Base-by-base conservation (phyloP, 2,797 vertebrate species). In the Siniperca undulata region DNA sequence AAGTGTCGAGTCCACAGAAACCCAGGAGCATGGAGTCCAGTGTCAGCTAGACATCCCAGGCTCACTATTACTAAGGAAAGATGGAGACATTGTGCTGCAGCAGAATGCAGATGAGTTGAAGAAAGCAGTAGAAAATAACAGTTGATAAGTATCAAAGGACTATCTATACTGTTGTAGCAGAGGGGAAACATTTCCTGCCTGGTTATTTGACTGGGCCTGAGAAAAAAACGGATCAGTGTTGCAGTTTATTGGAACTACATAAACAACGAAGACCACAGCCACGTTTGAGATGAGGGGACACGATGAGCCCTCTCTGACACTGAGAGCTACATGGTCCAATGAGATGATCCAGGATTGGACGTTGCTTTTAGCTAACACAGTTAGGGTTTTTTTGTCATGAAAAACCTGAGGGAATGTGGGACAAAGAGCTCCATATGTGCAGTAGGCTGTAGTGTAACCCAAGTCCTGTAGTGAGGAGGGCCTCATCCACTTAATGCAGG, bases 1-100 rank as follows among this genome's bases (percentile, higher is more conserved):
- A 97, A 96, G 95, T 61, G 95, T 96, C 93, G 95, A 97, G 95
- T 95, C 95, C 95, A 96, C 96, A 95, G 95, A 97, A 96, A 93
- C 93, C 92, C 82, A 87, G 91, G 89, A 93, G 93, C 93, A 90
- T 68, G 84, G 94, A 95, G 95, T 94, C 94, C 92, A 95, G 94
- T 95, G 94, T 92, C 94, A 95, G 93, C 93, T 91, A 79, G 81
- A 90, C 86, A 65, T 91, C 89, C 83, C 46, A 36, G 77, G 80
- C 90, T 87, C 77, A 65, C 90, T 85, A 82, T 81, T 91, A 83
- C 84, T 81, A 62, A 81, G 83, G 80, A 91, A 89, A 90, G 89
- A 88, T 87, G 84, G 82, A 90, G 88, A 90, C 76, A 64, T 84
- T 85, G 77, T 82, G 77, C 82, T 81, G 77, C 70, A 75, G 46